A percentile compares a stretch with the other conserved stretches of the same genome.
Conservation (phyloP, 2,113 vertebrate genomes). For the Oenanthe oenanthe region DNA sequence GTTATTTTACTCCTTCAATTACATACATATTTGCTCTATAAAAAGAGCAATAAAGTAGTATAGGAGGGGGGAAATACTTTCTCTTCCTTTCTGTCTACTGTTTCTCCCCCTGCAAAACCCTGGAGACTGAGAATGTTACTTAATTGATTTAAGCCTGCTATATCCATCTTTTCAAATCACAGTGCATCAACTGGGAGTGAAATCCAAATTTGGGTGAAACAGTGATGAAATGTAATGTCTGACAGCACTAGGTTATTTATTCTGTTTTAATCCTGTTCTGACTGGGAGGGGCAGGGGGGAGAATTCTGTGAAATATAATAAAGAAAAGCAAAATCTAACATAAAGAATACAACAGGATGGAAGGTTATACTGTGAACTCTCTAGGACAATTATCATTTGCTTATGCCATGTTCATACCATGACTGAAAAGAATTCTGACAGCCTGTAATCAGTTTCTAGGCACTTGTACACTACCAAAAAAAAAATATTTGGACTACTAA, state of each 20-base stretch:
- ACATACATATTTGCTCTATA: not conserved
- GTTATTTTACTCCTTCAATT: not conserved
- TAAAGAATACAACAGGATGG: not conserved
- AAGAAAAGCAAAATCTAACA: not conserved
- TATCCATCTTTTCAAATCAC: not conserved
- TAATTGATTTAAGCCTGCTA: constrained; percentile 21
- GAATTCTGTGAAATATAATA: not conserved
- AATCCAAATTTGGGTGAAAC: not conserved
- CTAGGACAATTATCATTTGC: not conserved
- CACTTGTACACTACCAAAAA: not conserved
- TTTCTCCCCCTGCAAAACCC: not conserved
- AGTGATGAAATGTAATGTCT: not conserved
- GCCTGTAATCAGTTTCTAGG: not conserved
- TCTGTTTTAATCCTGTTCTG: not conserved
- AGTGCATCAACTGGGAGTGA: not conserved
- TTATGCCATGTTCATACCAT: not conserved
- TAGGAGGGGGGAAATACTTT: not conserved
- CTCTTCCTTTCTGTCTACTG: not conserved
- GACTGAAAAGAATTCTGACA: not conserved
- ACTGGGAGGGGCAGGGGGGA: accelerated
- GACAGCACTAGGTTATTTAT: not conserved
- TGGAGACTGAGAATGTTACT: not conserved
- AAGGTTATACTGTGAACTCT: not conserved
- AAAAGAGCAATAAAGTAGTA: not conserved
- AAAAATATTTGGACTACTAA: not conserved